Evolutionary conservation across 2,797 vertebrate species (phyloP).

Genomic region (Pelobates cultripes): DNA sequence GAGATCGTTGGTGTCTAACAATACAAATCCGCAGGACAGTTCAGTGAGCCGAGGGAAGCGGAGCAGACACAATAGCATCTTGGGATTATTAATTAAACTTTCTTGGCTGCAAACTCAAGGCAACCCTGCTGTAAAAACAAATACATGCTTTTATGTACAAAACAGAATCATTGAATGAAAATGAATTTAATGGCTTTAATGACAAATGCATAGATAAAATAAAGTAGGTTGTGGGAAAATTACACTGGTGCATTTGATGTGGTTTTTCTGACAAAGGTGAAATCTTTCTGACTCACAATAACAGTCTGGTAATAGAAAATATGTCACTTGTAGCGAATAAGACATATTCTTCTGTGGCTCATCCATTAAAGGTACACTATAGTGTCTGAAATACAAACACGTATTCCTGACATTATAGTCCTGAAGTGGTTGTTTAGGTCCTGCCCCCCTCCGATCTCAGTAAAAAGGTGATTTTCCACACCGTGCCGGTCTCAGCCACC

Average conservation of each 20-base stretch:
- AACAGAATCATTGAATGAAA: neutral
- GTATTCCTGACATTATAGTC: no score
- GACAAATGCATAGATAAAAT: neutral
- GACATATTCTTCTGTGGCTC: no score
- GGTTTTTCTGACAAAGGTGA: neutral
- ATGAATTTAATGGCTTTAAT: neutral
- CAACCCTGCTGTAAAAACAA: neutral
- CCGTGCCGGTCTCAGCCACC: no score
- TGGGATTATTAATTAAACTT: constrained; percentile 2
- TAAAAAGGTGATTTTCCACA: no score
- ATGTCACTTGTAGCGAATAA: neutral
- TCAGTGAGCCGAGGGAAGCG: neutral
- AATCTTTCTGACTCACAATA: neutral
- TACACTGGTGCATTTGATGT: neutral
- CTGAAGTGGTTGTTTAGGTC: no score
- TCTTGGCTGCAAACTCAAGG: neutral
- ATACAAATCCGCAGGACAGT: neutral
- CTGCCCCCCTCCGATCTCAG: no score
- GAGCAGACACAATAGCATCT: neutral
- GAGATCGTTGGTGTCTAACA: neutral
- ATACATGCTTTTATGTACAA: neutral
- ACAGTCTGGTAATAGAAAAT: neutral
- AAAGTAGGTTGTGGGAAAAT: neutral
- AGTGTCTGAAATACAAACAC: no score
- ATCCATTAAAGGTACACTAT: no score